These are phyloP conservation scores for Peromyscus californicus DNA, from an alignment of 2,113 vertebrate genomes.

Conservation along the genomic window DNA sequence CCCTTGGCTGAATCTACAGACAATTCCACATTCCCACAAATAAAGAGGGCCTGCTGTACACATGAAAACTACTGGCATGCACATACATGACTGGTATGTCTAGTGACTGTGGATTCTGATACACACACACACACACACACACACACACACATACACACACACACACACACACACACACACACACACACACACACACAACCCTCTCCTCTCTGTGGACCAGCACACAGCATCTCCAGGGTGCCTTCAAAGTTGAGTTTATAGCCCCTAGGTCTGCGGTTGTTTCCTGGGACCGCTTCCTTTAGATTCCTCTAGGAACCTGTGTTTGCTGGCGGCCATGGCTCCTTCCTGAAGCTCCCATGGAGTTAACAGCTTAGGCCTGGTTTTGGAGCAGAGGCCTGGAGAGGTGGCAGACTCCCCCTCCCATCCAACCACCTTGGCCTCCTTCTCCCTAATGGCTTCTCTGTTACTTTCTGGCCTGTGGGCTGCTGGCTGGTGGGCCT, in stretches of 20 bases:
- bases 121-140: not conserved
- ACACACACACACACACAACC: accelerated
- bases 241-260: conserved; percentile 57
- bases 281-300: conserved; percentile 78
- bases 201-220: conserved; percentile 71
- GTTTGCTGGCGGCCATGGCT: conserved; percentile 66
- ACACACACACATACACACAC: accelerated
- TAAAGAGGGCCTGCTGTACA: not conserved
- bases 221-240: conserved; percentile 80
- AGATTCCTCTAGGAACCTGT: conserved; percentile 73
- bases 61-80: accelerated
- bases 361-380: conserved; percentile 81
- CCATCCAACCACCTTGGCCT: conserved; percentile 80
- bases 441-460: conserved; percentile 83
- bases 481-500: conserved; percentile 82
- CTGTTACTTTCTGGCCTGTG: conserved; percentile 81
- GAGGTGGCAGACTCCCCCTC: conserved; percentile 78
- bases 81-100: too few relatives aligned
- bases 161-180: not conserved
- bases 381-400: conserved; percentile 77
- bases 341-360: conserved; percentile 81
- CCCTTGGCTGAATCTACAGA: not conserved
- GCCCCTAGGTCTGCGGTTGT: conserved; percentile 63
- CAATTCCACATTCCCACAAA: not conserved
- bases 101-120: not conserved